Conservation (phyloP, 2,113 vertebrate species). For the Triplophysa siluroides region DNA sequence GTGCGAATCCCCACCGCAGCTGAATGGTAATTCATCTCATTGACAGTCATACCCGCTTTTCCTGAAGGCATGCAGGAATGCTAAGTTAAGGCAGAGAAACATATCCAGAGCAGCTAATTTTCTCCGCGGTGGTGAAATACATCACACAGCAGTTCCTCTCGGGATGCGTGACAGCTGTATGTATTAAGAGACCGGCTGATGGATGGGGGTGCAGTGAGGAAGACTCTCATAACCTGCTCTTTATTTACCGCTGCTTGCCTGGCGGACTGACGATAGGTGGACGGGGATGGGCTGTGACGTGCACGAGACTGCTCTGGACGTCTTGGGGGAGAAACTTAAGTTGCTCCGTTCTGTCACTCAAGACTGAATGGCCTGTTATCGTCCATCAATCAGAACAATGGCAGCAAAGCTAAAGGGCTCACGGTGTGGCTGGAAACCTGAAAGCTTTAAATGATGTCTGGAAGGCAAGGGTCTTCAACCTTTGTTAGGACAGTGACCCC, state of each 20-base stretch:
- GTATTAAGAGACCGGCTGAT: conserved; percentile 72
- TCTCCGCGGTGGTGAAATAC: conserved; percentile 53
- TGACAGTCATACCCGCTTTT: conserved; percentile 51
- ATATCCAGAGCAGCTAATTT: conserved; percentile 58
- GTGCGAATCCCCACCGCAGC: conserved; percentile 46
- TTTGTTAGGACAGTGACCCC: too few species aligned
- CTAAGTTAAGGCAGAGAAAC: conserved; percentile 53
- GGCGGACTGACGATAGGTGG: conserved; percentile 51
- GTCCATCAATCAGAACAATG: conserved; percentile 26
- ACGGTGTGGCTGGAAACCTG: conserved; percentile 14
- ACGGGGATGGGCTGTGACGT: background rate
- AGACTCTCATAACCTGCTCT: conserved; percentile 69
- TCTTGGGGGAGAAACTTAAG: conserved; percentile 4
- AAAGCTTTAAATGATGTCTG: conserved; percentile 5
- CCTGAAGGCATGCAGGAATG: conserved; percentile 52
- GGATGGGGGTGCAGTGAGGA: conserved; percentile 69
- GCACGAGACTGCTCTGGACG: conserved; percentile 9
- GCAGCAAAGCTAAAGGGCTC: conserved; percentile 17
- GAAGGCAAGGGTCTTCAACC: conserved; percentile 15
- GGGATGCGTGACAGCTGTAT: conserved; percentile 70
- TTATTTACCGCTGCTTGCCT: conserved; percentile 71
- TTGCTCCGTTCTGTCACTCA: conserved; percentile 34
- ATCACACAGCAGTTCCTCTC: conserved; percentile 48
- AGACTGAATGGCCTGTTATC: conserved; percentile 35
- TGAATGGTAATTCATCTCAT: conserved; percentile 53